A percentile compares a stretch with the other conserved stretches of the same genome.
Conservation (phyloP, 1,140 invertebrate species). For the Melanaphis sacchari region DNA sequence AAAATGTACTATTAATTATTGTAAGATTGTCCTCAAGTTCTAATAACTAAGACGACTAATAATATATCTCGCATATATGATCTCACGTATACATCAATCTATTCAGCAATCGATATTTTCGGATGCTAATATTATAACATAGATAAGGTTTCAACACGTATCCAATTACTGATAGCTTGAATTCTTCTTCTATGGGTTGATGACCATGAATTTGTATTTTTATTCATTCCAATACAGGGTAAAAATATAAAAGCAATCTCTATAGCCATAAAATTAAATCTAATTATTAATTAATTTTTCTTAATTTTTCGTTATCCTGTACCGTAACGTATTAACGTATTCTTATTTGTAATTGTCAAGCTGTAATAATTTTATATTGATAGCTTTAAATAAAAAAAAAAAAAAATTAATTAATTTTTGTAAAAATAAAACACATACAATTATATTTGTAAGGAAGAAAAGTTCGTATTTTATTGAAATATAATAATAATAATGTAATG, state of each 20-base stretch:
- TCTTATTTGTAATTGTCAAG: too few species aligned
- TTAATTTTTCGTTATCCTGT: too few species aligned
- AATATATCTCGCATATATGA: neutral
- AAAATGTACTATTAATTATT: neutral
- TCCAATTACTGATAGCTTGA: conserved; percentile 20
- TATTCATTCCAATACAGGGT: neutral
- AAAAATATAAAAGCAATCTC: neutral
- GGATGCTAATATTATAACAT: conserved; percentile 18
- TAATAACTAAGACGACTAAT: conserved; percentile 11
- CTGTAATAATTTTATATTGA: too few species aligned
- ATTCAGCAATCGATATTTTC: conserved; percentile 42
- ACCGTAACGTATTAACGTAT: too few species aligned
- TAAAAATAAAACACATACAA: neutral
- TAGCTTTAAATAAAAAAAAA: too few species aligned
- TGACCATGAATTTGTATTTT: conserved; percentile 31
- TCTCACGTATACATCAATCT: neutral
- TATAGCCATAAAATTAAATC: neutral
- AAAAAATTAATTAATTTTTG: too few species aligned
- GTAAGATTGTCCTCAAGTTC: neutral
- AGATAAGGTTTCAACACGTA: conserved; percentile 5
- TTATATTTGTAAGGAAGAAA: too few species aligned
- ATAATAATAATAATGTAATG: too few species aligned
- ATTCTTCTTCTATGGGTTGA: conserved; percentile 38
- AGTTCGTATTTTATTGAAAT: too few species aligned
- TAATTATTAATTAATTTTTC: neutral